Percentiles rank a stretch among this genome's conserved stretches.
Evolutionary conservation across 2,797 vertebrate genomes (phyloP).

Genomic region (Novumbra hubbsi): DNA sequence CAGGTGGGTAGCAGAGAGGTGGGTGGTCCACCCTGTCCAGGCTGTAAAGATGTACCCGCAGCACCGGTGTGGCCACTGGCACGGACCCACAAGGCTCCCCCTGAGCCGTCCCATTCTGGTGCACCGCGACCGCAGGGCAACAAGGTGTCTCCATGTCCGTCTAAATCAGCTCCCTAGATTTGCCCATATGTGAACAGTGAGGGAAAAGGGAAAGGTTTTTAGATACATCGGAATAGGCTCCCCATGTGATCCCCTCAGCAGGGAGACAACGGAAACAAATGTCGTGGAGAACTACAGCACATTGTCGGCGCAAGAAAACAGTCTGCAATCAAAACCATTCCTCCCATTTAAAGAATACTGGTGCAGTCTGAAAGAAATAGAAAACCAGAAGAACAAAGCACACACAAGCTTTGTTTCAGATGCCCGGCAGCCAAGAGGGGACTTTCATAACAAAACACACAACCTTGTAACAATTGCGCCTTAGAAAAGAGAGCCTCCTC

Average conservation of each 20-base stretch:
- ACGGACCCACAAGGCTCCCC: conserved; percentile 52
- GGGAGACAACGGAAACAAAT: not conserved
- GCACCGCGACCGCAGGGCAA: conserved; percentile 54
- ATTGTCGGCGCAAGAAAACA: not conserved
- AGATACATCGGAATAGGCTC: not conserved
- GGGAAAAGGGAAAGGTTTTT: not conserved
- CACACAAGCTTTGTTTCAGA: not conserved
- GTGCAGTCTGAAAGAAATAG: not conserved
- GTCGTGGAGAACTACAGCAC: not conserved
- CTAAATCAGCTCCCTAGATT: conserved; percentile 45
- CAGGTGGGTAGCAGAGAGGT: conserved; percentile 71
- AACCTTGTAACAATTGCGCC: not conserved
- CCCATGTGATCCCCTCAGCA: not conserved
- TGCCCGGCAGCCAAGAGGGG: not conserved
- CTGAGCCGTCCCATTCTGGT: conserved; percentile 72
- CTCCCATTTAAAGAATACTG: not conserved
- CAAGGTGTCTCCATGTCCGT: conserved; percentile 65
- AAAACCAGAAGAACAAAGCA: not conserved
- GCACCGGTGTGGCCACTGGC: conserved; percentile 43
- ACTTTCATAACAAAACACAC: not conserved
- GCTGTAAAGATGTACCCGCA: conserved; percentile 71
- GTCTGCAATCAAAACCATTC: not conserved
- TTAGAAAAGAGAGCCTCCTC: not conserved
- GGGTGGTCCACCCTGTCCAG: conserved; percentile 36
- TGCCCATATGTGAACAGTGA: not conserved